Evolutionary conservation across 2,888 invertebrate genomes (phyloP).

Genomic region (Arctia plantaginis): DNA sequence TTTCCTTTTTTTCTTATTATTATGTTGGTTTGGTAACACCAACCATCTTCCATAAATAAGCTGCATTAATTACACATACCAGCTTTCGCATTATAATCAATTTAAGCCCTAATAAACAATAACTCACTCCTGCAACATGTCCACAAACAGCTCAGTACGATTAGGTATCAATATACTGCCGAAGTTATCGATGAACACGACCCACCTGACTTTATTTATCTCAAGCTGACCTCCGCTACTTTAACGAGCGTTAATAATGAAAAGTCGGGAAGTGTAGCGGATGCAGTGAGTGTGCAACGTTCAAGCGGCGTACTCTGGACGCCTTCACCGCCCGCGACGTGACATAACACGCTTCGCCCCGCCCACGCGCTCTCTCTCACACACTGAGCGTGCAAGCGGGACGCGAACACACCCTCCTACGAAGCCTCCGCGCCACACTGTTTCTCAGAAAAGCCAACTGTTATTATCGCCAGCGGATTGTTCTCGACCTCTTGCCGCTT

Average conservation of each 20-base stretch:
- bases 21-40: background rate
- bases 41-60: background rate
- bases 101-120: background rate
- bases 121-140: conserved; percentile 4
- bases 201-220: conserved; percentile 59
- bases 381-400: conserved; percentile 68
- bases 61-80: background rate
- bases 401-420: conserved; percentile 71
- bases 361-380: conserved; percentile 79
- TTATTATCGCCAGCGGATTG: conserved; percentile 82
- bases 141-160: conserved; percentile 13
- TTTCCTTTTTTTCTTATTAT: background rate
- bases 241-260: conserved; percentile 70
- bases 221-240: conserved; percentile 65
- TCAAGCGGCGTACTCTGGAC: conserved; percentile 64
- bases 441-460: conserved; percentile 85
- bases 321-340: conserved; percentile 75
- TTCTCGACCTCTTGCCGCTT: conserved; percentile 78
- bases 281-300: conserved; percentile 63
- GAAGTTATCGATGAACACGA: conserved; percentile 22
- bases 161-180: conserved; percentile 18
- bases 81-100: background rate
- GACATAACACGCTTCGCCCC: conserved; percentile 79
- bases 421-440: conserved; percentile 79
- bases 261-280: conserved; percentile 73